phyloP scores from a whole-genome alignment of 2,888 invertebrate genomes.

The Lumbricus terrestris region DNA sequence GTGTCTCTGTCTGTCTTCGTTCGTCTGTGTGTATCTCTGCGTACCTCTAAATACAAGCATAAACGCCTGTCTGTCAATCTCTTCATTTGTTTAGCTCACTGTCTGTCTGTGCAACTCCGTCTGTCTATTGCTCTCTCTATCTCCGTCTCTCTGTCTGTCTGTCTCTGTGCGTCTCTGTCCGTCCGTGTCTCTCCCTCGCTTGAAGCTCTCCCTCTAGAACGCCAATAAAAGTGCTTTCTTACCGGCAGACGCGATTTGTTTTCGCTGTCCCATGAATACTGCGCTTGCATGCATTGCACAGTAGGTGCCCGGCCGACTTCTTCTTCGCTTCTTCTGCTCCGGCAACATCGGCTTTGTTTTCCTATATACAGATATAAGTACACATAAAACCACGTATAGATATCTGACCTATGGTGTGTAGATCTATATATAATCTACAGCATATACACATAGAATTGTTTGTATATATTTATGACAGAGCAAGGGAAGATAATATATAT shows the following conservation, averaged over 20 bases:
- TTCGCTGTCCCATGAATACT: constrained; percentile 3
- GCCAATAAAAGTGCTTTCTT: constrained; percentile 3
- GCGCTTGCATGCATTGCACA: neutral
- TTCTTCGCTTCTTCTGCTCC: neutral
- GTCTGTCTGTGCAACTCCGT: neutral
- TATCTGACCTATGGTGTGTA: no score
- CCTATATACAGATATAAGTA: neutral
- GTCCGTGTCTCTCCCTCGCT: neutral
- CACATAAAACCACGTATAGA: neutral
- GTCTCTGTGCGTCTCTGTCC: neutral
- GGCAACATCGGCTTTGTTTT: neutral
- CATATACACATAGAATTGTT: neutral
- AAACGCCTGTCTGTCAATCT: no score
- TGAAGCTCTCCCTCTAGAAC: neutral
- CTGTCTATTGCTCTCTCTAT: neutral
- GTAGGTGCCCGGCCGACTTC: neutral
- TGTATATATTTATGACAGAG: neutral
- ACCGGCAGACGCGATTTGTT: constrained; percentile 3
- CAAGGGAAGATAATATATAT: neutral
- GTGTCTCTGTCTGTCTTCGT: no score
- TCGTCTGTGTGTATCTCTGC: no score
- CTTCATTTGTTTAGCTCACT: neutral
- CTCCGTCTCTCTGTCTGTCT: neutral
- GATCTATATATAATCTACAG: neutral
- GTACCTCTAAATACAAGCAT: no score